Percentiles rank a stretch among this genome's conserved stretches.
These are phyloP conservation scores for Rhabdomys pumilio DNA, from an alignment of 2,797 vertebrate species.

Conservation along the genomic window DNA sequence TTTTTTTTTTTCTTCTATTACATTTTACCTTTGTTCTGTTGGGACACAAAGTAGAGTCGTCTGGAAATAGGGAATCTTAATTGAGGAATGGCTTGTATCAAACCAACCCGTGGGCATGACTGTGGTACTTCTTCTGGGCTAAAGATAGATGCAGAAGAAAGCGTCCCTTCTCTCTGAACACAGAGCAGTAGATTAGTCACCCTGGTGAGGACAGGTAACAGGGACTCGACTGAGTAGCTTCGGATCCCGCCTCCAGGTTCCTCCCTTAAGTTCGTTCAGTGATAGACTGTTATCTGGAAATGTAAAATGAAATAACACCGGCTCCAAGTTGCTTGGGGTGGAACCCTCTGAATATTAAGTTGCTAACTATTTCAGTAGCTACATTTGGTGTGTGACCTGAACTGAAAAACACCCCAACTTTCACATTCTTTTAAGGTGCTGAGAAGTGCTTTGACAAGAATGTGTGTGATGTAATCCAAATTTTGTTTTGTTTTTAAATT, in stretches of 20 bases:
- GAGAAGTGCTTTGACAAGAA: conserved; percentile 71
- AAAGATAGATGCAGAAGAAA: not conserved
- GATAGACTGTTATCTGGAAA: not conserved
- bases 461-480: conserved; percentile 64
- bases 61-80: not conserved
- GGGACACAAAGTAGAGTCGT: not conserved
- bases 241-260: too few relatives aligned
- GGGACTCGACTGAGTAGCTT: not conserved
- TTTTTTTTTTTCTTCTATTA: too few relatives aligned
- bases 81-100: not conserved
- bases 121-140: not conserved
- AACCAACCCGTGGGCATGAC: not conserved
- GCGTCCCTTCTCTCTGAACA: not conserved
- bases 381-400: conserved; percentile 59
- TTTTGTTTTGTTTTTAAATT: not conserved
- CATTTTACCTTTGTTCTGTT: not conserved
- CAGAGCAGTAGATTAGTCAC: not conserved
- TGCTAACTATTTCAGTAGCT: conserved; percentile 66
- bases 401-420: conserved; percentile 56
- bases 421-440: conserved; percentile 59
- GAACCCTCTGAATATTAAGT: conserved; percentile 49
- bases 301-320: not conserved
- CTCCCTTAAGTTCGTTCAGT: not conserved
- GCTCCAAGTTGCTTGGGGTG: not conserved
- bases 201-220: not conserved